A percentile compares a stretch with the other conserved stretches of the same genome.
These are phyloP conservation scores for Idaea biselata DNA, from an alignment of 2,888 invertebrate species.

Conservation along the genomic window DNA sequence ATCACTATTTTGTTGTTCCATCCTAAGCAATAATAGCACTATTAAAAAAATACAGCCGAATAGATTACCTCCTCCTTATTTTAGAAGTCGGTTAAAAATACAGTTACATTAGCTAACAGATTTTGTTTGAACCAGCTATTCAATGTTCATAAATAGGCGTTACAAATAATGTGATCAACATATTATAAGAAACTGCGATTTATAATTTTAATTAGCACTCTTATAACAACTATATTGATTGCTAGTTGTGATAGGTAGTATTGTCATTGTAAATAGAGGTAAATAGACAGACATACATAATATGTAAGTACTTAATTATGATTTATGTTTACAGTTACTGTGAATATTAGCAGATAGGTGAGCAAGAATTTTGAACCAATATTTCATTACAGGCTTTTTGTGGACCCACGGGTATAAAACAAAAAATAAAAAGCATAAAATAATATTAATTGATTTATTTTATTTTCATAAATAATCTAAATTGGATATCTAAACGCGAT, in stretches of 20 bases:
- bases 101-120: slow-evolving; percentile 30
- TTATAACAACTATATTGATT: slow-evolving; percentile 6
- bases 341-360: slow-evolving; percentile 3
- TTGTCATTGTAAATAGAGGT: slow-evolving; percentile 65
- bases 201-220: neutral
- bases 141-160: slow-evolving; percentile 44
- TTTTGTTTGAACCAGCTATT: slow-evolving; percentile 47
- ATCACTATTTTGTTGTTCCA: no score
- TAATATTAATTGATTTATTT: slow-evolving; percentile 72
- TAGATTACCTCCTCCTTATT: no score
- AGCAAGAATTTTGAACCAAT: slow-evolving; percentile 33
- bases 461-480: slow-evolving; percentile 78
- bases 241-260: slow-evolving; percentile 43
- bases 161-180: no score
- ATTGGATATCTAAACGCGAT: slow-evolving; percentile 69
- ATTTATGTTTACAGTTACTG: neutral
- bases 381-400: slow-evolving; percentile 40
- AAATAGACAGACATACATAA: slow-evolving; percentile 25
- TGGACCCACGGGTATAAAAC: slow-evolving; percentile 53
- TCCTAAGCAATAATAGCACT: no score
- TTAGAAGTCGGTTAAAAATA: slow-evolving; percentile 25
- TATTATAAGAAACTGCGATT: no score
- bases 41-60: no score
- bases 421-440: slow-evolving; percentile 51
- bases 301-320: neutral